A percentile compares a stretch with the other conserved stretches of the same genome.
These are phyloP conservation scores for Nephrocerus scutellatus DNA, from an alignment of 2,888 invertebrate species.

Conservation along the genomic window DNA sequence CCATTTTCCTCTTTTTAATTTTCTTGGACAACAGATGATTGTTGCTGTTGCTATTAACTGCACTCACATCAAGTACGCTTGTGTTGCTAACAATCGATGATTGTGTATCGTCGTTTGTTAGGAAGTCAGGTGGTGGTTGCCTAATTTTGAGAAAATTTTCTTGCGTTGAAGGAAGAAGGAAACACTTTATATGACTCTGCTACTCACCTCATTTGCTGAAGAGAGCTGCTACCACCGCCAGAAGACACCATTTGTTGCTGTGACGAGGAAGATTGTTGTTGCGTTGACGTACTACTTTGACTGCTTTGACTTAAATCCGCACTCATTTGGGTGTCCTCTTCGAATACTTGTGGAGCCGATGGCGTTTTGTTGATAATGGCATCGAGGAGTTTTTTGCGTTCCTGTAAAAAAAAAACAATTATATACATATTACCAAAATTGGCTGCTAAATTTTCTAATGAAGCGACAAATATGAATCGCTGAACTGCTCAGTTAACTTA, in stretches of 20 bases:
- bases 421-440: too few relatives aligned
- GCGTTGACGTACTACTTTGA: too few relatives aligned
- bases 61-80: constrained; percentile 37
- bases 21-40: too few relatives aligned
- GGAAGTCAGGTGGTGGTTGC: constrained; percentile 45
- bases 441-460: too few relatives aligned
- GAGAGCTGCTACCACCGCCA: too few relatives aligned
- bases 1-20: constrained; percentile 48
- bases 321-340: constrained; percentile 71
- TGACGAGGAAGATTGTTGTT: too few relatives aligned
- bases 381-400: constrained; percentile 30
- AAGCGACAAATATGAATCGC: too few relatives aligned
- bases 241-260: too few relatives aligned
- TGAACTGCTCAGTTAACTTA: too few relatives aligned
- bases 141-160: constrained; percentile 18
- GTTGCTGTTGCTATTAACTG: constrained; percentile 25
- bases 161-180: neutral
- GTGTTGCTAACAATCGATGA: constrained; percentile 70
- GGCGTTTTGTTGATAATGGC: constrained; percentile 51
- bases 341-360: constrained; percentile 54
- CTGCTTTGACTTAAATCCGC: constrained; percentile 53
- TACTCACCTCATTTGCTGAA: too few relatives aligned
- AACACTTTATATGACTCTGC: constrained; percentile 1
- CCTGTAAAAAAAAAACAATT: constrained; percentile 11
- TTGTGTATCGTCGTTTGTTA: constrained; percentile 63